Conservation (phyloP, 2,113 vertebrate species). For the Megaceryle torquata region DNA sequence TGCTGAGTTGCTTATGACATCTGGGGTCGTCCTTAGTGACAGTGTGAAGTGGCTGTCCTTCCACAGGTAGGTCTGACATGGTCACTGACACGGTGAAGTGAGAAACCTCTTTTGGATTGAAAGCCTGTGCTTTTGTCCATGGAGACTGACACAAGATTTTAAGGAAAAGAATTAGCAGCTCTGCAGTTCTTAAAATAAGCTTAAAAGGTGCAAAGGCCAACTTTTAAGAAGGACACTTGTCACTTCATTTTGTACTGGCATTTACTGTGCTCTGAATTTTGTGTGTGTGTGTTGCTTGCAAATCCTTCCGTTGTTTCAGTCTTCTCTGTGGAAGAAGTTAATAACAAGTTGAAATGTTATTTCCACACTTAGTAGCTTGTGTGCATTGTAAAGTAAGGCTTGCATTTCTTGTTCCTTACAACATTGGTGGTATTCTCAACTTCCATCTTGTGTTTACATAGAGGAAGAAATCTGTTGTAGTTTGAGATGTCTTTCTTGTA, state of each 20-base stretch:
- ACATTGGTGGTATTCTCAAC: background rate
- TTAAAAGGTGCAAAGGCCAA: background rate
- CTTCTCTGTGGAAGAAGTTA: background rate
- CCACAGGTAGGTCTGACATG: constrained; percentile 83
- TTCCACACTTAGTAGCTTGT: background rate
- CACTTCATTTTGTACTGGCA: background rate
- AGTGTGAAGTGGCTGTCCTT: constrained; percentile 98
- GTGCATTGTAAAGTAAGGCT: background rate
- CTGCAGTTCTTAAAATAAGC: background rate
- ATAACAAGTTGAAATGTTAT: background rate
- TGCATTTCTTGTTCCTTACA: background rate
- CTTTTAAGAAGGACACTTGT: background rate
- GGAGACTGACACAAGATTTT: background rate
- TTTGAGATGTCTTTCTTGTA: background rate
- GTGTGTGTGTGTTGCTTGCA: background rate
- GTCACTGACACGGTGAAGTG: background rate
- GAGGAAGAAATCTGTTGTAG: background rate
- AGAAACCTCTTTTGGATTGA: background rate
- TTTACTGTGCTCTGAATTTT: background rate
- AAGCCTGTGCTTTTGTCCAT: background rate
- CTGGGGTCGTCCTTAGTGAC: constrained; percentile 95
- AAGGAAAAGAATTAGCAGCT: background rate
- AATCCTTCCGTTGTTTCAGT: background rate
- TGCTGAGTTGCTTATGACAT: constrained; percentile 96
- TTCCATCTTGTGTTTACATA: background rate